These are phyloP conservation scores for Physeter macrocephalus DNA, from an alignment of 2,113 vertebrate genomes.

Conservation along the genomic window DNA sequence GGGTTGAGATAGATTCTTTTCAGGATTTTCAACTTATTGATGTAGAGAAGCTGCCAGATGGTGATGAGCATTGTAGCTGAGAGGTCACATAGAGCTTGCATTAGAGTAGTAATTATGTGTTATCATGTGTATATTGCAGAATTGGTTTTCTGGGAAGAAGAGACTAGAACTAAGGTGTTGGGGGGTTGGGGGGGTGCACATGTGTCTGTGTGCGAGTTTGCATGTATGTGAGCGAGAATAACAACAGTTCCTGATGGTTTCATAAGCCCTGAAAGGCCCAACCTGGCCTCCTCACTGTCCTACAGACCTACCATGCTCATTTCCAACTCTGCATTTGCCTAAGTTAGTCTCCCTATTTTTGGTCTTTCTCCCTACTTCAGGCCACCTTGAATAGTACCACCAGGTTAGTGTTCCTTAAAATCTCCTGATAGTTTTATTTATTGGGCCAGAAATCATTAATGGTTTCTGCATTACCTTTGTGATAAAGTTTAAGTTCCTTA, in stretches of 20 bases:
- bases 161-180: not conserved
- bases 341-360: not conserved
- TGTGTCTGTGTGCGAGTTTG: not conserved
- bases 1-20: not conserved
- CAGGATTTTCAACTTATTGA: not conserved
- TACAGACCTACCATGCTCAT: not conserved
- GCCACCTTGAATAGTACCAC: not conserved
- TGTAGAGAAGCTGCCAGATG: not conserved
- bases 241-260: not conserved
- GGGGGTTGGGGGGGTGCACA: not conserved
- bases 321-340: not conserved
- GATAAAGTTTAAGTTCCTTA: constrained; percentile 25
- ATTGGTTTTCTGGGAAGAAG: not conserved
- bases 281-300: not conserved
- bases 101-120: not conserved
- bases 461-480: not conserved
- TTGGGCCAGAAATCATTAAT: not conserved
- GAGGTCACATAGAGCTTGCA: not conserved
- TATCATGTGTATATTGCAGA: not conserved
- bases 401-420: not conserved
- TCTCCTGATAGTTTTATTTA: not conserved
- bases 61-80: not conserved
- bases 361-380: not conserved
- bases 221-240: not conserved
- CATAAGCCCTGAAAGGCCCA: not conserved